Conservation (phyloP, 2,888 invertebrate genomes). For the Drosophila pseudotakahashii region DNA sequence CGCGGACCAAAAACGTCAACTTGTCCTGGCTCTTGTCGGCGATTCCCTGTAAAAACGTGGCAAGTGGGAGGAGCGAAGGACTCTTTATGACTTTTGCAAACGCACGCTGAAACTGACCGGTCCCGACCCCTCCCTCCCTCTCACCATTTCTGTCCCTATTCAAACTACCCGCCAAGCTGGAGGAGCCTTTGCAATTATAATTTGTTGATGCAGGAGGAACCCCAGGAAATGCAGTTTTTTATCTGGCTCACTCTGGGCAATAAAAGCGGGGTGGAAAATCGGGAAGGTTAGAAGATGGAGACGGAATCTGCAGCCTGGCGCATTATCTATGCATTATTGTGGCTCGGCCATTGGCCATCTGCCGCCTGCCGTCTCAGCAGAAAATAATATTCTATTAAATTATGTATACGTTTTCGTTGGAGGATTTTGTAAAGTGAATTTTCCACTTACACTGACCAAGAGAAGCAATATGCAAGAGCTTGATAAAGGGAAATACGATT, state of each 20-base stretch:
- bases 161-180: background rate
- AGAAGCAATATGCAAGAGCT: background rate
- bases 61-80: slow-evolving; percentile 10
- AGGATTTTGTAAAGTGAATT: slow-evolving; percentile 27
- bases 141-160: background rate
- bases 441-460: slow-evolving; percentile 3
- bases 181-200: slow-evolving; percentile 60
- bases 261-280: slow-evolving; percentile 7
- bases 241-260: slow-evolving; percentile 26
- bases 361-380: slow-evolving; percentile 37
- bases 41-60: background rate
- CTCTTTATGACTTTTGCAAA: slow-evolving; percentile 49
- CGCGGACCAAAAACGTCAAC: slow-evolving; percentile 42
- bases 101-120: slow-evolving; percentile 51
- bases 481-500: slow-evolving; percentile 7
- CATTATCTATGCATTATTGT: slow-evolving; percentile 51
- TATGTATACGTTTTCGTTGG: slow-evolving; percentile 46
- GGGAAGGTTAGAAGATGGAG: background rate
- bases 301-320: slow-evolving; percentile 20
- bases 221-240: slow-evolving; percentile 34
- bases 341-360: slow-evolving; percentile 30
- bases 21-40: slow-evolving; percentile 46
- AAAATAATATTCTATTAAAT: slow-evolving; percentile 51
- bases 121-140: background rate
- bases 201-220: slow-evolving; percentile 56